Evolutionary conservation across 2,113 vertebrate genomes (phyloP), one percentile per base, ranked within the genome.

Genomic region (Genyomyrus donnyi): DNA sequence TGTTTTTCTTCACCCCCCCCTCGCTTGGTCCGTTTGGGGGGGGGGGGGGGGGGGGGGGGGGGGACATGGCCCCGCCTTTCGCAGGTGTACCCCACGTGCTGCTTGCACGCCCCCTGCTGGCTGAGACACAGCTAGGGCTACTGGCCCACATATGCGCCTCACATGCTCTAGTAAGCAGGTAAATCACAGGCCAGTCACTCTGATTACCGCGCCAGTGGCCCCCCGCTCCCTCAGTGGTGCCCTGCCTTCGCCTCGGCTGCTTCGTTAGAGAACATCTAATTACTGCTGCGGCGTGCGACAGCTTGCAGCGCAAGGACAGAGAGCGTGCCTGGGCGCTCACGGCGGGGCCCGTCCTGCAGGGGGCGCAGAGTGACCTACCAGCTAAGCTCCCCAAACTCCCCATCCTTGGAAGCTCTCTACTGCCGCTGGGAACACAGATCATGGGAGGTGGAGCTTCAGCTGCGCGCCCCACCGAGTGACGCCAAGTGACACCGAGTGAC

Each of bases 111-210:
- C 91, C 93, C 93, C 93, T 94, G 93, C 93, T 92, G 94, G 89
- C 93, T 93, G 52, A 93, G 93, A 96, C 95, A 97, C 97, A 96
- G 96, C 92, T 93, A 94, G 92, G 92, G 91, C 95, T 94, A 95
- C 95, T 94, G 95, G 94, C 92, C 91, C 91, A 85, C 89, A 92
- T 91, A 92, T 94, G 94, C 95, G 95, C 94, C 95, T 91, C 96
- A 92, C 93, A 95, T 94, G 93, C 92, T 83, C 94, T 92, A 90
- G 74, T 93, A 93, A 94, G 93, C 93, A 94, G 93, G 93, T 91
- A 92, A 94, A 92, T 94, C 92, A 93, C 4, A 93, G 91, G 91
- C 91, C 92, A 91, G 90, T 85, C 83, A 80, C 77, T 83, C 94
- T 94, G 93, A 94, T 91, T 49, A 92, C 92, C 90, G 93, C 92